Evolutionary conservation across 92 coral and sea anemone genomes (phyloP).

Genomic region (Pocillopora grandis): DNA sequence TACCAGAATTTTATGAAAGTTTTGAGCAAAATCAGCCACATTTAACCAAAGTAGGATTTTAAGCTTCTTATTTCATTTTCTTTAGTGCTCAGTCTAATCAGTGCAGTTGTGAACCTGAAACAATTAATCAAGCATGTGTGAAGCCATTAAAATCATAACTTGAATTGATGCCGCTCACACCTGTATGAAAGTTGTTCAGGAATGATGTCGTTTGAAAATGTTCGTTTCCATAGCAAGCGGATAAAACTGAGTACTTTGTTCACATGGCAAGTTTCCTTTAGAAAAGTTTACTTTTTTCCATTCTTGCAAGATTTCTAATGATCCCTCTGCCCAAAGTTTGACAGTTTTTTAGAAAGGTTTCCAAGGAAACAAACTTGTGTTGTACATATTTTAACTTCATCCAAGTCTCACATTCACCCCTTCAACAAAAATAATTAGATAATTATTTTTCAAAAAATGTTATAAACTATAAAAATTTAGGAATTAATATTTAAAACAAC

Average conservation of each 20-base stretch:
- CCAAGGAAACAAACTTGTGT: conserved; percentile 73
- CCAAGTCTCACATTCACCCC: conserved; percentile 87
- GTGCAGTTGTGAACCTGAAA: no score
- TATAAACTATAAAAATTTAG: not conserved
- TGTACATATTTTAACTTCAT: conserved; percentile 85
- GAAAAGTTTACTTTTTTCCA: conserved; percentile 10
- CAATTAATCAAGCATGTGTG: not conserved
- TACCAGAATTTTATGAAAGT: no score
- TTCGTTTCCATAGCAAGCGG: not conserved
- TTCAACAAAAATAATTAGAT: conserved; percentile 15
- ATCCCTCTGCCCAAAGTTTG: no score
- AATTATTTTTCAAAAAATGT: not conserved
- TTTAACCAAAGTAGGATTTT: no score
- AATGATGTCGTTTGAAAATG: no score
- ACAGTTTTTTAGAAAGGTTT: conserved; percentile 41
- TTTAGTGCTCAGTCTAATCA: no score
- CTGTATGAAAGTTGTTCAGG: not conserved
- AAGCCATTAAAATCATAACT: not conserved
- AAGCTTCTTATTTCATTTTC: no score
- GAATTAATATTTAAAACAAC: not conserved
- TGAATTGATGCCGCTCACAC: not conserved
- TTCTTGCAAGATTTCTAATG: conserved; percentile 71
- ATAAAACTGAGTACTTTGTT: not conserved
- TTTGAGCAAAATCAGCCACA: no score
- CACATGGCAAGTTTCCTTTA: not conserved